Evolutionary conservation across 2,797 vertebrate genomes (phyloP), one percentile per base, ranked within the genome.

Genomic region (Strix occidentalis): DNA sequence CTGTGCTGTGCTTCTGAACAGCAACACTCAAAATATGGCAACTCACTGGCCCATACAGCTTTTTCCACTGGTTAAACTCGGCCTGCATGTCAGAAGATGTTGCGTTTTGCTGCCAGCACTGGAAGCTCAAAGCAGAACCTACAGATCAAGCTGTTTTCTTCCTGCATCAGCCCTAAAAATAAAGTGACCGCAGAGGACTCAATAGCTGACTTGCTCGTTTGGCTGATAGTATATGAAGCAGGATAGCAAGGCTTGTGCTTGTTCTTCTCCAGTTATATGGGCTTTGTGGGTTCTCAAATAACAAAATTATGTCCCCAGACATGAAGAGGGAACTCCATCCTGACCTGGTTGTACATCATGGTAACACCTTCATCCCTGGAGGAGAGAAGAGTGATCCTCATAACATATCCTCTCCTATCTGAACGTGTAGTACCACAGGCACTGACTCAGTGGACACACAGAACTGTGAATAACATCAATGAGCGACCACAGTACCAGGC

Each of bases 131-230:
- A 87, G 91, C 80, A 95, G 74, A 94, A 93, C 81, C 93, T 86
- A 79, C 90, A 90, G 92, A 90, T 94, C 83, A 93, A 80, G 71
- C 94, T 91, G 86, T 86, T 84, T 96, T 94, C 84, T 90, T 95
- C 83, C 93, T 83, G 86, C 92, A 96, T 83, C 84, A 87, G 88
- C 65, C 93, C 94, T 96, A 96, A 94, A 95, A 97, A 93, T 95
- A 97, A 96, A 93, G 89, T 74, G 64, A 97, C 95, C 95, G 95
- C 5, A 4, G 87, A 96, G 93, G 93, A 91, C 92, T 96, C 65
- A 17, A 80, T 75, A 90, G 80, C 82, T 91, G 82, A 65, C 87
- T 92, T 66, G 39, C 84, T 87, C 4, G 21, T 95, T 95, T 95
- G 96, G 93, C 92, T 95, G 81, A 82, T 48, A 25, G 87, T 26